Evolutionary conservation across 2,888 invertebrate genomes (phyloP).

Genomic region (Meiosimyza platycephala): DNA sequence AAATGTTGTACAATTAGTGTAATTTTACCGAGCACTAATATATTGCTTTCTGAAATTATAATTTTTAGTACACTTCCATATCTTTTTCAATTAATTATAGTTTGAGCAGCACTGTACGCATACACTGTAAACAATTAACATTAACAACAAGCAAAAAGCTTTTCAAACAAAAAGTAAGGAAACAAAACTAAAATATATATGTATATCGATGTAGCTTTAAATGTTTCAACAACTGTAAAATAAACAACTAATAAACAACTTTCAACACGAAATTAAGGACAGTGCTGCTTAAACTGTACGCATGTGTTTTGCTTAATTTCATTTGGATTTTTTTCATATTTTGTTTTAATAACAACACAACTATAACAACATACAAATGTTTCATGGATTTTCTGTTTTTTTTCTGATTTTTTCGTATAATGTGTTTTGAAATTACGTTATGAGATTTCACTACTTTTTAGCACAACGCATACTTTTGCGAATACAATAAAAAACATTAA

Average conservation of each 20-base stretch:
- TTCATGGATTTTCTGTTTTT: constrained; percentile 38
- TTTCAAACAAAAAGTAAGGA: background rate
- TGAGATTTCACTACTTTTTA: constrained; percentile 63
- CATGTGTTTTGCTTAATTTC: constrained; percentile 36
- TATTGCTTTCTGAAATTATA: too few relatives aligned
- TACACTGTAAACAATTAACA: constrained; percentile 19
- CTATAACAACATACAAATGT: constrained; percentile 27
- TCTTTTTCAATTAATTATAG: background rate
- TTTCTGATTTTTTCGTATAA: constrained; percentile 36
- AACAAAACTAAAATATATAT: background rate
- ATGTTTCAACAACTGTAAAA: constrained; percentile 9
- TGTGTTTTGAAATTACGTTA: constrained; percentile 59
- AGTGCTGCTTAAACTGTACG: constrained; percentile 12
- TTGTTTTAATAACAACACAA: constrained; percentile 21
- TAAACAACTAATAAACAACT: background rate
- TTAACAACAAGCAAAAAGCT: constrained; percentile 11
- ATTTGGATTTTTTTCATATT: background rate
- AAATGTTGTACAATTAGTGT: too few relatives aligned
- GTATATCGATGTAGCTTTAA: too few relatives aligned
- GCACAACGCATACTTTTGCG: constrained; percentile 48
- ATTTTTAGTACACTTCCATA: too few relatives aligned
- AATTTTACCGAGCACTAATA: too few relatives aligned
- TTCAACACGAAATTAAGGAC: background rate
- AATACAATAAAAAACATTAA: constrained; percentile 14
- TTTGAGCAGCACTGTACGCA: constrained; percentile 16